A percentile compares a stretch with the other conserved stretches of the same genome.
phyloP scores from a whole-genome alignment of 2,888 invertebrate genomes.

The Lissocephala sabroskyi region DNA sequence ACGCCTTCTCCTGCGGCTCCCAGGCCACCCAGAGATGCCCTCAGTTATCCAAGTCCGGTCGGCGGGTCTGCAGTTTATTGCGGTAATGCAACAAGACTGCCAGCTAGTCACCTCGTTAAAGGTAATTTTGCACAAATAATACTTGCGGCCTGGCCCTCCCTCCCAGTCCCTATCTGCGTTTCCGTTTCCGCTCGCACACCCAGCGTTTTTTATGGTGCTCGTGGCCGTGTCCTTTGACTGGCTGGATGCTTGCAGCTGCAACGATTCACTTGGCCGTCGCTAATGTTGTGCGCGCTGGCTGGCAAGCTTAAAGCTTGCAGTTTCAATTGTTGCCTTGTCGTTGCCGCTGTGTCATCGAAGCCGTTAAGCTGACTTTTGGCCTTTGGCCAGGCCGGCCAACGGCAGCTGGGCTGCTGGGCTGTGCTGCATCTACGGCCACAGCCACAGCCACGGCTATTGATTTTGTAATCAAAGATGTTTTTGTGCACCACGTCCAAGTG shows the following conservation, averaged over 20 bases:
- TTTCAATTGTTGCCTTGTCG: conserved; percentile 27
- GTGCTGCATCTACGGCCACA: background rate
- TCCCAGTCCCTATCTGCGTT: conserved; percentile 13
- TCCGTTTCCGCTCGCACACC: conserved; percentile 24
- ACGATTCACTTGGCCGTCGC: background rate
- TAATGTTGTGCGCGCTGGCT: conserved; percentile 13
- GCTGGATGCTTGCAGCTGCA: background rate
- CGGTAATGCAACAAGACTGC: conserved; percentile 44
- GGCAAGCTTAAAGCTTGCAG: conserved; percentile 32
- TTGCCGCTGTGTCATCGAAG: conserved; percentile 23
- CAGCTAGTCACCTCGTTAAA: conserved; percentile 62
- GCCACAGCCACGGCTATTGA: conserved; percentile 53
- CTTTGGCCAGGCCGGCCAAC: background rate
- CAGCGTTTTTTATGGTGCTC: conserved; percentile 19
- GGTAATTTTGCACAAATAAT: conserved; percentile 64
- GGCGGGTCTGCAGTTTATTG: conserved; percentile 48
- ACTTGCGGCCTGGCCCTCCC: conserved; percentile 39
- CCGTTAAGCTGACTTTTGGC: conserved; percentile 38
- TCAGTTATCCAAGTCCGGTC: too few relatives aligned
- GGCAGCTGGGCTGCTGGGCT: background rate
- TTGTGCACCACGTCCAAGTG: conserved; percentile 12
- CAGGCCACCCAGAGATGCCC: background rate
- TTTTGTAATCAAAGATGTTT: conserved; percentile 47
- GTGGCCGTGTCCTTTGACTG: too few relatives aligned
- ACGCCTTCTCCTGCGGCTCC: conserved; percentile 9